Conservation (phyloP, 2,888 invertebrate species). For the Xanthia togata region DNA sequence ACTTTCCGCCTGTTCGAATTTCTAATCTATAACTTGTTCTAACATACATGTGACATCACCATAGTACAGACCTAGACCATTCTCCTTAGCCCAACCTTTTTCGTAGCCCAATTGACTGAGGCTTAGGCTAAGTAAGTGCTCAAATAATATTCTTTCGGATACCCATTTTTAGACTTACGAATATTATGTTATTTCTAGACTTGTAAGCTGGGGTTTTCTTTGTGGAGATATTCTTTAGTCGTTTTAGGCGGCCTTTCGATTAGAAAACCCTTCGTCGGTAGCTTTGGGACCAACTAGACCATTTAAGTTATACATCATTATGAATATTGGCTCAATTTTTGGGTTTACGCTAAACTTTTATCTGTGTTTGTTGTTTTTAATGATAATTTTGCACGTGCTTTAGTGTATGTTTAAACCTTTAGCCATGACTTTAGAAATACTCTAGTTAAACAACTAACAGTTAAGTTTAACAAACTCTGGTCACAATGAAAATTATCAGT, state of each 20-base stretch:
- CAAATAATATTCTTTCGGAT: constrained; percentile 45
- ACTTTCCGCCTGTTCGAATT: constrained; percentile 48
- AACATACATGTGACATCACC: constrained; percentile 60
- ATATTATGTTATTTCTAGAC: constrained; percentile 46
- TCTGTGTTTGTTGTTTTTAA: neutral
- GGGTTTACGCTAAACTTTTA: neutral
- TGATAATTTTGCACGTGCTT: constrained; percentile 29
- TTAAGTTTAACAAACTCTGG: neutral
- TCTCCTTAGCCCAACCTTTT: constrained; percentile 32
- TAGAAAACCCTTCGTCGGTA: constrained; percentile 16
- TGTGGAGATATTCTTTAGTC: constrained; percentile 19
- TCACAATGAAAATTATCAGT: neutral
- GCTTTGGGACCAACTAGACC: neutral
- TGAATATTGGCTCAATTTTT: neutral
- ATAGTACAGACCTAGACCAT: constrained; percentile 17
- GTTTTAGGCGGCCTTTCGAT: constrained; percentile 18
- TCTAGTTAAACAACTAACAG: neutral
- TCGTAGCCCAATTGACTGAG: constrained; percentile 32
- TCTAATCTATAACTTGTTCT: constrained; percentile 65
- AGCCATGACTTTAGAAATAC: neutral
- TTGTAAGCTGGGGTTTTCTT: constrained; percentile 36
- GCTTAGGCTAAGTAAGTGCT: constrained; percentile 25
- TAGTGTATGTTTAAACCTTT: neutral
- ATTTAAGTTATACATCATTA: neutral
- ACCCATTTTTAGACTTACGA: constrained; percentile 41